These are phyloP conservation scores for Columba janthina DNA, from an alignment of 2,113 vertebrate genomes.

Conservation along the genomic window DNA sequence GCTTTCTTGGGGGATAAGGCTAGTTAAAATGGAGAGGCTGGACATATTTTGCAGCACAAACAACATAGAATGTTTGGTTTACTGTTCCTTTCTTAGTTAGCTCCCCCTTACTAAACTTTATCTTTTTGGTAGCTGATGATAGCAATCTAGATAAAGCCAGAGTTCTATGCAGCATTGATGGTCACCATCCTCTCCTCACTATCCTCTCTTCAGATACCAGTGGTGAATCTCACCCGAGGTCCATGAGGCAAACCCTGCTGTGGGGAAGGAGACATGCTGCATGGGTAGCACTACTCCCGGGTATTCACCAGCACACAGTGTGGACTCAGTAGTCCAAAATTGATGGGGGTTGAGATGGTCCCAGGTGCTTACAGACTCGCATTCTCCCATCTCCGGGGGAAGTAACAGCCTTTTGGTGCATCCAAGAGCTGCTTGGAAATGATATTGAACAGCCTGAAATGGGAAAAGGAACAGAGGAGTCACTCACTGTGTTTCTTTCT, in stretches of 20 bases:
- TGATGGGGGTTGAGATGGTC: background rate
- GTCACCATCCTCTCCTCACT: background rate
- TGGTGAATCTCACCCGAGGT: background rate
- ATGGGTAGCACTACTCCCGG: rapidly evolving
- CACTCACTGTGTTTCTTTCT: background rate
- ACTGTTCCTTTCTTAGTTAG: background rate
- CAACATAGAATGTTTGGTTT: background rate
- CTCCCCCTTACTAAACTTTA: background rate
- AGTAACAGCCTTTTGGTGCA: background rate
- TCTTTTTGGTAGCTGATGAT: background rate
- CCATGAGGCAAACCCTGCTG: background rate
- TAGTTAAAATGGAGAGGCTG: background rate
- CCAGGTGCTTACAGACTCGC: background rate
- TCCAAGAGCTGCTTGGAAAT: background rate
- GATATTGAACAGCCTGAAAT: background rate
- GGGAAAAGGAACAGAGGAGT: background rate
- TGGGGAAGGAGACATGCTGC: background rate
- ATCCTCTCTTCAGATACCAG: background rate
- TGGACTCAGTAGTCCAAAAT: background rate
- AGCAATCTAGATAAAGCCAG: background rate
- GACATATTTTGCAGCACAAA: background rate
- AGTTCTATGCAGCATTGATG: rapidly evolving
- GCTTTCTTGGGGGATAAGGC: background rate
- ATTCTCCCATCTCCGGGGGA: background rate
- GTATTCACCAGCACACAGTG: background rate